Base-by-base conservation (phyloP, 2,797 vertebrate species). In the Euthynnus affinis region DNA sequence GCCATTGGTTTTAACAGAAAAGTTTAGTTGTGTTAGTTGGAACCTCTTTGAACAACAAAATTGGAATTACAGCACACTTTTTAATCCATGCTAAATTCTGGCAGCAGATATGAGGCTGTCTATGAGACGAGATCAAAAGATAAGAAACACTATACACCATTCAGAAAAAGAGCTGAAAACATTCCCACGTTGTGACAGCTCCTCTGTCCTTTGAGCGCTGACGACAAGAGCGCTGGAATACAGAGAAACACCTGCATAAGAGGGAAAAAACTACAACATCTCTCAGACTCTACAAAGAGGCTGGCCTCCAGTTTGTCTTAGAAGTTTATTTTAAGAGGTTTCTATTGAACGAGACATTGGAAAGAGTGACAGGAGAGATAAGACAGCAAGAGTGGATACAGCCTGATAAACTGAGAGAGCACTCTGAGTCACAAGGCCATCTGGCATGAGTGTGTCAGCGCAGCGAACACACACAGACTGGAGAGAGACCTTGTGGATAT, bases 301-400 rank as follows among this genome's bases (percentile, higher is more conserved):
- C 17, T 66, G 70, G 63, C 62, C 74, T 72, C 23, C 6, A 0
- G 0, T 58, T 9, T 27, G 49, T 37, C 37, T 22, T 23, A 37
- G 8, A 44, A 44, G 66, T 66, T 80, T 81, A 76, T 79, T 81
- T 83, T 58, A 40, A 71, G 63, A 65, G 56, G 51, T 75, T 78
- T 78, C n/a, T 42, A 76, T 65, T 29, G 65, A 67, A 57, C 2
- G 13, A 72, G 62, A 78, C 57, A 22, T 6, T 64, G 82, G 20
- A 51, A 65, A 62, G 60, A 75, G 74, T 55, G 79, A 71, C 60
- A 12, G 70, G 23, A 22, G 71, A 70, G 84, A 86, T 71, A 78
- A 76, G 67, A 61, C 32, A 15, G 56, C 57, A 62, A 51, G 22
- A 57, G 9, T 14, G 70, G 71, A 76, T 58, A 56, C 66, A 71